Evolutionary conservation across 2,113 vertebrate species (phyloP).

Genomic region (Coturnix japonica): DNA sequence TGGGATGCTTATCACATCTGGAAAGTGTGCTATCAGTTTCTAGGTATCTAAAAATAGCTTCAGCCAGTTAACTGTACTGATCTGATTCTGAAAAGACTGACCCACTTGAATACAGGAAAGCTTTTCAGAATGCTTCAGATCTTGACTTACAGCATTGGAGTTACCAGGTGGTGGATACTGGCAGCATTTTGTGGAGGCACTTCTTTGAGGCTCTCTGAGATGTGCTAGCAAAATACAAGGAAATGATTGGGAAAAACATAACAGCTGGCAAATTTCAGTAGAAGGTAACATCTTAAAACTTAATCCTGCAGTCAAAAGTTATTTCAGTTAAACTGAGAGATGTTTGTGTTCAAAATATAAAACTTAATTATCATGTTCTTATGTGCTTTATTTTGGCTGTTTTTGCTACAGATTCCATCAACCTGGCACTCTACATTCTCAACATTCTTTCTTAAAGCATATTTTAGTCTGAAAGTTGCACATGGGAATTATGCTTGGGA

Average conservation of each 20-base stretch:
- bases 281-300: neutral
- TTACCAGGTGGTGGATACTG: neutral
- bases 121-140: neutral
- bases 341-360: neutral
- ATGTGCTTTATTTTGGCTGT: neutral
- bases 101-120: neutral
- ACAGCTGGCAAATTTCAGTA: neutral
- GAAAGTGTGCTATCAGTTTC: neutral
- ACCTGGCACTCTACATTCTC: neutral
- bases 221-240: neutral
- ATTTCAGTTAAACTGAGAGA: neutral
- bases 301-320: neutral
- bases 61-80: neutral
- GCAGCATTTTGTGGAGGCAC: neutral
- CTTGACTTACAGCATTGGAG: neutral
- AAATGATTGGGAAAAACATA: neutral
- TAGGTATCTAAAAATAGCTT: neutral
- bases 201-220: neutral
- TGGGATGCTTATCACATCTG: neutral
- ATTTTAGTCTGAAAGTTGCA: neutral
- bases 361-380: neutral
- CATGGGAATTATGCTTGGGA: neutral
- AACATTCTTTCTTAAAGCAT: neutral
- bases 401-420: neutral
- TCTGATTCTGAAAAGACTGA: fast-evolving